These are phyloP conservation scores for Lymantria monacha DNA, from an alignment of 2,888 invertebrate genomes.

Conservation along the genomic window DNA sequence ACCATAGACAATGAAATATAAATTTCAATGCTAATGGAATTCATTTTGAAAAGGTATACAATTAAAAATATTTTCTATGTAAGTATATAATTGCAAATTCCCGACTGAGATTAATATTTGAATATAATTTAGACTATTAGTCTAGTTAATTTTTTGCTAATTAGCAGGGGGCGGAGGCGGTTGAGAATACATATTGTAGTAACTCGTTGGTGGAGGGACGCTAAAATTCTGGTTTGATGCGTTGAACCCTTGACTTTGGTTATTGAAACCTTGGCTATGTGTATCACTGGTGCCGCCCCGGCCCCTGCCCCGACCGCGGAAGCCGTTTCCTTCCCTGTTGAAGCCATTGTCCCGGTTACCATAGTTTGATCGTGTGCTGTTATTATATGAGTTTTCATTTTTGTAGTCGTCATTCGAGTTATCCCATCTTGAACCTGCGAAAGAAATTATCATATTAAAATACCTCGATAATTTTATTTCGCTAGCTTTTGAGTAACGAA, in stretches of 20 bases:
- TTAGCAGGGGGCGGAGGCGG: slow-evolving; percentile 57
- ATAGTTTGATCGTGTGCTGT: slow-evolving; percentile 22
- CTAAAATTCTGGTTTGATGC: slow-evolving; percentile 29
- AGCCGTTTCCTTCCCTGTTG: slow-evolving; percentile 17
- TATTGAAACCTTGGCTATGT: slow-evolving; percentile 14
- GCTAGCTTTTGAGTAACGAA: too few relatives aligned
- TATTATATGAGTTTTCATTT: slow-evolving; percentile 26
- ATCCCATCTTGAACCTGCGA: slow-evolving; percentile 57
- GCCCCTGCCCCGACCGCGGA: slow-evolving; percentile 47
- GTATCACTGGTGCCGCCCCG: slow-evolving; percentile 34
- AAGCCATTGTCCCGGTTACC: slow-evolving; percentile 18
- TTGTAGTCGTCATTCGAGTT: slow-evolving; percentile 38
- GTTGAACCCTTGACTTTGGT: slow-evolving; percentile 13
- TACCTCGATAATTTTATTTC: too few relatives aligned
- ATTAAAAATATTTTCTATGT: too few relatives aligned
- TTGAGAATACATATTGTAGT: slow-evolving; percentile 73
- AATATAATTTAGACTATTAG: neutral
- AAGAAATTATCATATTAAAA: neutral
- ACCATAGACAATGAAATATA: too few relatives aligned
- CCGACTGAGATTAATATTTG: neutral
- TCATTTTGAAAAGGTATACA: too few relatives aligned
- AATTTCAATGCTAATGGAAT: too few relatives aligned
- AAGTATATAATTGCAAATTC: neutral
- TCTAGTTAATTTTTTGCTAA: slow-evolving; percentile 39
- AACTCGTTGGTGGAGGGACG: slow-evolving; percentile 58